phyloP scores from a whole-genome alignment of 2,113 vertebrate genomes.

The Pelmatolapia mariae region DNA sequence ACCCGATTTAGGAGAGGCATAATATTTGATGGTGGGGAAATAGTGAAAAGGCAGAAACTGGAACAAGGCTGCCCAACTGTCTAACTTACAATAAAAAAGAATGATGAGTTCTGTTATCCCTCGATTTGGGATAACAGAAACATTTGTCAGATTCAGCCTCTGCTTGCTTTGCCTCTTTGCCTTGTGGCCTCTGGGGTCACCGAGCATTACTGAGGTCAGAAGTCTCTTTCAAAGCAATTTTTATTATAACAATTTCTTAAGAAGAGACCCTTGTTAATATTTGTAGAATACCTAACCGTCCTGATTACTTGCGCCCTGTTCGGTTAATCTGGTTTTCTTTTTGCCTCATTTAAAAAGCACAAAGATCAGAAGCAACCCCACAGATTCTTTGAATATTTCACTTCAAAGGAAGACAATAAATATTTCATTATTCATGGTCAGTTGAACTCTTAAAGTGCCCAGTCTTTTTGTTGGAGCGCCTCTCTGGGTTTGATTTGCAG shows the following conservation, averaged over 20 bases:
- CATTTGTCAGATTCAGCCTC: neutral
- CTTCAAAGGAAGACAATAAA: conserved; percentile 49
- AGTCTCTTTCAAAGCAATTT: neutral
- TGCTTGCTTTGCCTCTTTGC: neutral
- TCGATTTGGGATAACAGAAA: neutral
- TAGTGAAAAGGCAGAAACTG: neutral
- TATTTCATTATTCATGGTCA: conserved; percentile 54
- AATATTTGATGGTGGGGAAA: neutral
- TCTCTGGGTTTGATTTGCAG: conserved; percentile 19
- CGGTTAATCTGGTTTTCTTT: neutral
- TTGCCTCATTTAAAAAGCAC: neutral
- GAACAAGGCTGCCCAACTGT: neutral
- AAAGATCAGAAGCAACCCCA: neutral
- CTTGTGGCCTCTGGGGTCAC: conserved; percentile 24
- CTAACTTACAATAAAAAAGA: neutral
- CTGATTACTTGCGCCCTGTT: neutral
- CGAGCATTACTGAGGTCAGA: conserved; percentile 11
- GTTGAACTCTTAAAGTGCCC: conserved; percentile 32
- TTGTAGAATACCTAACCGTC: neutral
- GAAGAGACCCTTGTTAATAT: neutral
- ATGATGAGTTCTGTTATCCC: neutral
- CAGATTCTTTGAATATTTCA: conserved; percentile 33
- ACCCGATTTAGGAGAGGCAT: neutral
- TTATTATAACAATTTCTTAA: neutral
- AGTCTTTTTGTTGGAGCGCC: conserved; percentile 19